Conservation (phyloP, 2,113 vertebrate species). For the Coturnix japonica region DNA sequence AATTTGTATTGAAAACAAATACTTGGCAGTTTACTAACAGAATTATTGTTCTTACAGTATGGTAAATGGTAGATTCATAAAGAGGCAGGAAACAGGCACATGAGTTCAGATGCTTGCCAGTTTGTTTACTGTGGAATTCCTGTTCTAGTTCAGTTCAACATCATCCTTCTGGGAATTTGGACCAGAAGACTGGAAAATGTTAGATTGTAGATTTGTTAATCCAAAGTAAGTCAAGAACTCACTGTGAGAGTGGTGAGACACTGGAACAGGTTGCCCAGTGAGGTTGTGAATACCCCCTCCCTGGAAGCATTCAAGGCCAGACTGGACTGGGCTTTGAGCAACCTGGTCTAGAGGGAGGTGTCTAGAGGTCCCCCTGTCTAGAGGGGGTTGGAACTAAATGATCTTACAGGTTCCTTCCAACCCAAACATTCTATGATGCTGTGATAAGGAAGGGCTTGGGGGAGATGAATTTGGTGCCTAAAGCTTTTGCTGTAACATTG, state of each 20-base stretch:
- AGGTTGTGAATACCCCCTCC: too few species aligned
- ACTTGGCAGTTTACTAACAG: not conserved
- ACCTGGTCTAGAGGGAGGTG: too few species aligned
- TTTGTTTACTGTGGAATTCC: not conserved
- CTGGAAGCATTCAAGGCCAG: too few species aligned
- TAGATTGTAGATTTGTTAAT: not conserved
- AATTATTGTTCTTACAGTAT: not conserved
- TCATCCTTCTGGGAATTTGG: not conserved
- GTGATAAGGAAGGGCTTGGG: not conserved
- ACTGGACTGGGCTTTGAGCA: too few species aligned
- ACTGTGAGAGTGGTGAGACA: too few species aligned
- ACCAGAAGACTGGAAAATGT: not conserved
- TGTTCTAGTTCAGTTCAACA: not conserved
- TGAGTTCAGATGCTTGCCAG: not conserved
- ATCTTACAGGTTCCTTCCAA: too few species aligned
- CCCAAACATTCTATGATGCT: too few species aligned
- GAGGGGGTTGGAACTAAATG: too few species aligned
- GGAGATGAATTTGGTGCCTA: not conserved
- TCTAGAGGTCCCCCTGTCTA: too few species aligned
- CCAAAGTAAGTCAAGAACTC: not conserved
- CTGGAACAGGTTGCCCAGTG: too few species aligned
- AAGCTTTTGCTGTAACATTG: not conserved
- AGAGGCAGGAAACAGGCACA: not conserved
- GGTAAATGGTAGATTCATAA: not conserved
- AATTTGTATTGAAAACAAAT: slow-evolving; percentile 1